Conservation (phyloP, 2,888 invertebrate genomes). For the Aphrophora alni region DNA sequence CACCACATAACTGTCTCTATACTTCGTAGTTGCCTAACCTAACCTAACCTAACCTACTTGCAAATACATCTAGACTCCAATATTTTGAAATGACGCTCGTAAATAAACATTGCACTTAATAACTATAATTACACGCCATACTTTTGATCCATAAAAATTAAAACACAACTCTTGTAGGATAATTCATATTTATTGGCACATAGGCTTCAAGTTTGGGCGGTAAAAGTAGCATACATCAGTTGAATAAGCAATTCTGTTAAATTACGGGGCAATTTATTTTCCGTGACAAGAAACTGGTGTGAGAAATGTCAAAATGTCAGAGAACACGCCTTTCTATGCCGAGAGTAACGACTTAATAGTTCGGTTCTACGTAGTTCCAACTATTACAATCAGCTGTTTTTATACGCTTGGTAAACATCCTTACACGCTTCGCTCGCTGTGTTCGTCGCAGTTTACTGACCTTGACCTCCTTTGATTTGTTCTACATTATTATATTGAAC, state of each 20-base stretch:
- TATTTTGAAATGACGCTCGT: neutral
- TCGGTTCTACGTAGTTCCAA: no score
- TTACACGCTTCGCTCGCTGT: no score
- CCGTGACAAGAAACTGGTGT: neutral
- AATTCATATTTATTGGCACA: neutral
- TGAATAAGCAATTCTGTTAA: neutral
- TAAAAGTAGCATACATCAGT: neutral
- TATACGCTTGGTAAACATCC: no score
- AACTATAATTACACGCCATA: neutral
- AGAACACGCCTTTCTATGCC: constrained; percentile 8
- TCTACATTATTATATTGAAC: no score
- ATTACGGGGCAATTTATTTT: neutral
- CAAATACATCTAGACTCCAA: neutral
- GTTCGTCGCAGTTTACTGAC: no score
- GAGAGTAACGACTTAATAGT: constrained; percentile 13
- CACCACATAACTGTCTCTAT: no score
- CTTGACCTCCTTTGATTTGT: no score
- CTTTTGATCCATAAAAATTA: neutral
- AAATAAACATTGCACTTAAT: neutral
- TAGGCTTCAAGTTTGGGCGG: no score
- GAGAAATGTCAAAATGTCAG: neutral
- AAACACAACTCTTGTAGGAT: neutral
- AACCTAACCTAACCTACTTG: neutral
- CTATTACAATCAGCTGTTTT: no score
- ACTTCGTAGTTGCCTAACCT: no score